phyloP scores from a whole-genome alignment of 2,113 vertebrate genomes.

The Plectropomus leopardus region DNA sequence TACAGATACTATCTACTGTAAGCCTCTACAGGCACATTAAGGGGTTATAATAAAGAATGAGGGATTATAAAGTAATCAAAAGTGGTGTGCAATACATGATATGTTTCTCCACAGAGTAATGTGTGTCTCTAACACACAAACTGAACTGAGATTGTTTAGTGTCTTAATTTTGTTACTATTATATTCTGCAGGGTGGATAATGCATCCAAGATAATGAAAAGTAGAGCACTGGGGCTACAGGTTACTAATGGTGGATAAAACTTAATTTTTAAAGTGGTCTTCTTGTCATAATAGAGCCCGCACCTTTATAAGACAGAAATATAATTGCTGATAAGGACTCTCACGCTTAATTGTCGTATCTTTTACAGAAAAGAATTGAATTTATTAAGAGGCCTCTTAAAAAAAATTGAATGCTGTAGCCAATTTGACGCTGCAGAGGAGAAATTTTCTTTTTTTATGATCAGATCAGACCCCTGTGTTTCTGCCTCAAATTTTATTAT shows the following conservation, averaged over 20 bases:
- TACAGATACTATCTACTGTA: not conserved
- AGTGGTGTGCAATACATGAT: not conserved
- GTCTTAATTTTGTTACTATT: not conserved
- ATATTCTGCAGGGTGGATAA: not conserved
- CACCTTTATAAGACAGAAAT: conserved; percentile 2
- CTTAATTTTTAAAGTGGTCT: not conserved
- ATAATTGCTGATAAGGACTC: not conserved
- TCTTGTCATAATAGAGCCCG: not conserved
- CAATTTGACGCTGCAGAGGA: conserved; percentile 5
- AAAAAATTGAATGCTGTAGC: not conserved
- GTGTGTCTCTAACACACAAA: conserved; percentile 6
- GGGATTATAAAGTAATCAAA: conserved; percentile 2
- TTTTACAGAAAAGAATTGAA: not conserved
- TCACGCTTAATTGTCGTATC: not conserved
- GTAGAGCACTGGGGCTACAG: not conserved
- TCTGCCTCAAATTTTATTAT: not conserved
- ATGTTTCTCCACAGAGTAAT: conserved; percentile 6
- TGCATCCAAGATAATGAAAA: not conserved
- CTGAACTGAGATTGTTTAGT: not conserved
- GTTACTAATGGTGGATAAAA: not conserved
- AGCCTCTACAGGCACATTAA: not conserved
- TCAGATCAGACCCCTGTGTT: not conserved
- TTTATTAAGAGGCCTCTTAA: conserved; percentile 29
- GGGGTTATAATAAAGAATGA: not conserved
- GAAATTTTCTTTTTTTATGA: not conserved